These are phyloP conservation scores for Eueremaeus valkanovi DNA, from an alignment of 2,888 invertebrate genomes.

Conservation along the genomic window DNA sequence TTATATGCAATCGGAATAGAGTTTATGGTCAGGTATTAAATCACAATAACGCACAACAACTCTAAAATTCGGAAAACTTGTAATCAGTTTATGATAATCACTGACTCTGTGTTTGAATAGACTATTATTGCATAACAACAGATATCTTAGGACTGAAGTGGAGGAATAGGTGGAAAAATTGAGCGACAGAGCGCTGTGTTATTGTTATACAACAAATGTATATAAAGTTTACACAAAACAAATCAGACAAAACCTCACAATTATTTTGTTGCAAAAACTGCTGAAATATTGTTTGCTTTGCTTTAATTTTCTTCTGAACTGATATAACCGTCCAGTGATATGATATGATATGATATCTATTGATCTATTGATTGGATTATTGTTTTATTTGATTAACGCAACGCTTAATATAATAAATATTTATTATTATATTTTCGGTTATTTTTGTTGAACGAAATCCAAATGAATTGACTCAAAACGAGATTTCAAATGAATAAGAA, in stretches of 20 bases:
- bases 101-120: neutral
- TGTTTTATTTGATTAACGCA: conserved; percentile 7
- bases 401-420: conserved; percentile 9
- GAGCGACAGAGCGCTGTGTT: neutral
- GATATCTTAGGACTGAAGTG: too few relatives aligned
- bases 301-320: neutral
- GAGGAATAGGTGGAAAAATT: neutral
- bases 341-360: neutral
- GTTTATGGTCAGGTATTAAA: conserved; percentile 21
- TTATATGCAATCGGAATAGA: neutral
- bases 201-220: neutral
- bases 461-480: too few relatives aligned
- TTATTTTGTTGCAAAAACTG: neutral
- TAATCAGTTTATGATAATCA: neutral
- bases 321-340: conserved; percentile 27
- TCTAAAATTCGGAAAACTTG: too few relatives aligned
- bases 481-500: too few relatives aligned
- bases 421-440: neutral
- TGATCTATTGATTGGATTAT: neutral
- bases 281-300: neutral
- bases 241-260: neutral
- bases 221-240: neutral
- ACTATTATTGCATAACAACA: neutral
- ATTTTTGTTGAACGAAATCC: neutral
- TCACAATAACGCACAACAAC: conserved; percentile 11